A percentile compares a stretch with the other conserved stretches of the same genome.
Evolutionary conservation across 2,888 invertebrate genomes (phyloP).

Genomic region (Liposcelis brunnea): DNA sequence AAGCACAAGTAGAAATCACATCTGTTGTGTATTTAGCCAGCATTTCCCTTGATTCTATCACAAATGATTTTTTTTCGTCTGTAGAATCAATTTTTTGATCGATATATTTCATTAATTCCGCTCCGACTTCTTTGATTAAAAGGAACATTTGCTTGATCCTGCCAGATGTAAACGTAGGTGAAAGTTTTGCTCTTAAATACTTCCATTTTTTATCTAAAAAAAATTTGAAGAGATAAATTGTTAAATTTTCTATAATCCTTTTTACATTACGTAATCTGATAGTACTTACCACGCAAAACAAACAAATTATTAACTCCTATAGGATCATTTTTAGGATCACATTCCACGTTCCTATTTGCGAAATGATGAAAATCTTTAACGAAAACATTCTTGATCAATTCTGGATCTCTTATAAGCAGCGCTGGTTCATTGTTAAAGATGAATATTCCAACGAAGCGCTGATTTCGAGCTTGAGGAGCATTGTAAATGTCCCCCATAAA

Average conservation of each 20-base stretch:
- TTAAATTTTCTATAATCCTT: too few relatives aligned
- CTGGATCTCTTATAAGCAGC: constrained; percentile 14
- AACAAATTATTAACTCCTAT: constrained; percentile 14
- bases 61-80: neutral
- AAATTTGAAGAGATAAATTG: too few relatives aligned
- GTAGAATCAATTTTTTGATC: neutral
- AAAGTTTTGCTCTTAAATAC: constrained; percentile 1
- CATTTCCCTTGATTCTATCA: constrained; percentile 14
- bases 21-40: constrained; percentile 16
- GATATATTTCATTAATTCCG: constrained; percentile 11
- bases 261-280: too few relatives aligned
- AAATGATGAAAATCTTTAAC: constrained; percentile 15
- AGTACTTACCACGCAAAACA: constrained; percentile 13
- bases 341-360: constrained; percentile 12
- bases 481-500: constrained; percentile 11
- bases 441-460: constrained; percentile 12
- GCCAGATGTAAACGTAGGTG: constrained; percentile 23
- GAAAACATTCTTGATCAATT: constrained; percentile 14
- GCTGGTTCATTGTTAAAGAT: constrained; percentile 14
- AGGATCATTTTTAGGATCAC: constrained; percentile 12
- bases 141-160: constrained; percentile 21
- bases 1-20: constrained; percentile 16
- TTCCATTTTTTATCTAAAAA: constrained; percentile 6
- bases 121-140: constrained; percentile 16
- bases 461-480: constrained; percentile 1